Percentiles rank a stretch among this genome's conserved stretches.
Conservation (phyloP, 1,140 invertebrate genomes). For the Brachionus asplanchnoidis region DNA sequence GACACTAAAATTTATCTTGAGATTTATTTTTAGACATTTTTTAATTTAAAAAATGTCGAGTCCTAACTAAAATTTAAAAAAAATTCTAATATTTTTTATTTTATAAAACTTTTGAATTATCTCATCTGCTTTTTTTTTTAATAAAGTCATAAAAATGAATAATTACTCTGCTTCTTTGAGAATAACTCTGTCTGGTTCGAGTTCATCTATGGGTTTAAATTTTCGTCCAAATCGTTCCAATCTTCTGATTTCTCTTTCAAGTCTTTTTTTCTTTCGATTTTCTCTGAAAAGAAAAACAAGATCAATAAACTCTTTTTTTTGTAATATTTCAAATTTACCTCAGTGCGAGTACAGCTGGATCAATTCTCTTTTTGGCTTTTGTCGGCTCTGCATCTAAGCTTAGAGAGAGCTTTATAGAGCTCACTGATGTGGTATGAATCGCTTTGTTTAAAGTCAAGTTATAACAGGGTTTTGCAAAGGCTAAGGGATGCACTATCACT, state of each 20-base stretch:
- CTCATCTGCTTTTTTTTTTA: neutral
- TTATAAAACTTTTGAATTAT: too few relatives aligned
- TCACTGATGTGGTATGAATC: neutral
- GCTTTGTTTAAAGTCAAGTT: neutral
- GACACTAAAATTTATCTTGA: neutral
- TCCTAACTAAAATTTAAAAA: too few relatives aligned
- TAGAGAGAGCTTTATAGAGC: neutral
- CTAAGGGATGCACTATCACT: neutral
- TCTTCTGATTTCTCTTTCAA: conserved; percentile 35
- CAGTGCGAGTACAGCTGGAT: neutral
- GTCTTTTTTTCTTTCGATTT: conserved; percentile 1
- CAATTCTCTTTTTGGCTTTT: conserved; percentile 31
- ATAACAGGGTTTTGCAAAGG: neutral
- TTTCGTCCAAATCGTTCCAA: conserved; percentile 19
- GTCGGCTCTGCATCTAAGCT: neutral
- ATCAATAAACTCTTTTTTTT: neutral
- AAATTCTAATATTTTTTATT: too few relatives aligned
- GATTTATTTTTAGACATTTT: neutral
- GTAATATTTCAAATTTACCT: neutral
- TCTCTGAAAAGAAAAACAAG: conserved; percentile 22
- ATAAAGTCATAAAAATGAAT: neutral
- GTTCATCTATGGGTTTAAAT: conserved; percentile 37
- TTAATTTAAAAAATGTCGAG: neutral
- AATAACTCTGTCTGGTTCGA: neutral
- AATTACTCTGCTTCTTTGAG: conserved; percentile 38